These are phyloP conservation scores for Tokudaia muenninki DNA, from an alignment of 2,797 vertebrate genomes.

Conservation along the genomic window DNA sequence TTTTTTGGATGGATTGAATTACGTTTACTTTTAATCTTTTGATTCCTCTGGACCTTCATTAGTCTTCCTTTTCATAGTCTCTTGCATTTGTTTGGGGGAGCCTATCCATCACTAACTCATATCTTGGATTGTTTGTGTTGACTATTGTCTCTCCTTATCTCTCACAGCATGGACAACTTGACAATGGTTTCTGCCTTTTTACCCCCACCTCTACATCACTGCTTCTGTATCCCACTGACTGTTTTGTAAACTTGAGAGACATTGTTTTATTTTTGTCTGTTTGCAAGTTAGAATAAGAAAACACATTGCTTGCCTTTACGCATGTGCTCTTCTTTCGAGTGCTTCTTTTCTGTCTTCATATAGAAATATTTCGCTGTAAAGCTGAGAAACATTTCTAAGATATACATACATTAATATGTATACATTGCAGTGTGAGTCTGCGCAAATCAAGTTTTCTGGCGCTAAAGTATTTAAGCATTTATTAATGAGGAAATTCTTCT, in stretches of 20 bases:
- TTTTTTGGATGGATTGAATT: background rate
- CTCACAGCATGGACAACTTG: background rate
- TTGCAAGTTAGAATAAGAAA: background rate
- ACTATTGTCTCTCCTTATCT: background rate
- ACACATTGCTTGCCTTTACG: background rate
- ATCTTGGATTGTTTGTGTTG: background rate
- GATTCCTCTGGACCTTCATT: background rate
- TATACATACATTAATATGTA: background rate
- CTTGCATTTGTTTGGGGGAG: background rate
- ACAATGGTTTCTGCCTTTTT: background rate
- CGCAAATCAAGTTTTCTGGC: background rate
- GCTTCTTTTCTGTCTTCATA: background rate
- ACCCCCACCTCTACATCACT: background rate
- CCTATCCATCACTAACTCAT: background rate
- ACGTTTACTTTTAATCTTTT: background rate
- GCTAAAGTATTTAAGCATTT: background rate
- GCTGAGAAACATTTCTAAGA: background rate
- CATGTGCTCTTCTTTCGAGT: background rate
- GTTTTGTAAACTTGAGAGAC: background rate
- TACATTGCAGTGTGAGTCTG: background rate
- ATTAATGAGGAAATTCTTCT: conserved; percentile 19
- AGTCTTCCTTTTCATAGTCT: background rate
- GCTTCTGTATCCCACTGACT: background rate
- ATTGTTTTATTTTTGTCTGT: background rate
- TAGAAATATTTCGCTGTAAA: background rate